Evolutionary conservation across 2,797 vertebrate species (phyloP), one percentile per base, ranked within the genome.

Genomic region (Phalloptychus januarius): DNA sequence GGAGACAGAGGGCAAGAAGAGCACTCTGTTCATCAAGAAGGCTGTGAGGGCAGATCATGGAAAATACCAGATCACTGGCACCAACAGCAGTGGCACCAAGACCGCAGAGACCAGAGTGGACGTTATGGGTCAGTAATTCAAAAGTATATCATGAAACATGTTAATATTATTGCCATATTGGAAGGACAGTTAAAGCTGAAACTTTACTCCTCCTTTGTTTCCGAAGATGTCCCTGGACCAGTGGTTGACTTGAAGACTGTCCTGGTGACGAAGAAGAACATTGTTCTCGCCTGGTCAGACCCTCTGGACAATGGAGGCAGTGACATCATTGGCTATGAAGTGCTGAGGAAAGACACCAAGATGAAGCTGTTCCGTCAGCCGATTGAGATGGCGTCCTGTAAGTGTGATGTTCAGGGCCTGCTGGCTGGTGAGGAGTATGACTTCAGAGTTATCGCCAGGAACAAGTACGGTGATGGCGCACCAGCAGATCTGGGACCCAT

Each of bases 311-410:
- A 99, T 38, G 98, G 98, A 63, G 98, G 98, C 88, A 99, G 98
- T 56, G 98, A 99, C 77, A 96, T 99, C 77, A 97, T 94, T 2
- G 98, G 98, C 79, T 99, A 98, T 16, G 95, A 98, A 91, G 96
- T 99, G 83, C 96, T 98, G 92, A 95, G 97, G 86, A 99, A 98
- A 85, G 98, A 99, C 77, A 95, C 97, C 42, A 99, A 99, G 90
- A 98, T 97, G 97, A 97, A 99, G 77, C 97, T 98, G 8, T 99
- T 98, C 96, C 97, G 98, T 86, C 96, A 98, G 78, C 97, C 98
- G 74, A 90, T 99, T 5, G 98, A 99, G 81, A 97, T 95, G 0
- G 97, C 97, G 0, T 95, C 97, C 90, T 99, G 98, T 75, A 99
- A 97, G 92, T 99, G 97, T 83, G 98, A 99, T 78, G 95, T 99